Percentiles rank a stretch among this genome's conserved stretches.
These are phyloP conservation scores for Sarcophaga bullata DNA, from an alignment of 1,140 invertebrate species.

Conservation along the genomic window DNA sequence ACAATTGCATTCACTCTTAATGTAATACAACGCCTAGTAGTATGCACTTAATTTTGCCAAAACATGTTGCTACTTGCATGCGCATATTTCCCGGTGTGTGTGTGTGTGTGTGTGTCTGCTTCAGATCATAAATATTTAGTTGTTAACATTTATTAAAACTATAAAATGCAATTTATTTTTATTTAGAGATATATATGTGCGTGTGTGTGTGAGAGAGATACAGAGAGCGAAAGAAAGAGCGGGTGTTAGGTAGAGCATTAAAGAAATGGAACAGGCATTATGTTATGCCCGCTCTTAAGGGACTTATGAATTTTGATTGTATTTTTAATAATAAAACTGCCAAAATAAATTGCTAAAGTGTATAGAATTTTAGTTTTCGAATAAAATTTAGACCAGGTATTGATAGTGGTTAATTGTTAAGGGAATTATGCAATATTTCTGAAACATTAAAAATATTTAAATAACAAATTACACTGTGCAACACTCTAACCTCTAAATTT, in stretches of 20 bases:
- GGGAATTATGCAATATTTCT: too few relatives aligned
- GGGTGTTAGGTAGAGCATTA: background rate
- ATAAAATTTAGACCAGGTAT: background rate
- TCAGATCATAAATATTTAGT: constrained; percentile 16
- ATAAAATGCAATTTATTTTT: constrained; percentile 17
- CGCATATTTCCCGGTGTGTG: background rate
- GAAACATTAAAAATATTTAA: too few relatives aligned
- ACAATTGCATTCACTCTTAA: background rate
- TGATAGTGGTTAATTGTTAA: background rate
- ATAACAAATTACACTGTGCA: too few relatives aligned
- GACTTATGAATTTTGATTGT: constrained; percentile 22
- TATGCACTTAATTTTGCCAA: background rate
- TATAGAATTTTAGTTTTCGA: background rate
- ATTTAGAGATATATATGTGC: too few relatives aligned
- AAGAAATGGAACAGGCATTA: too few relatives aligned
- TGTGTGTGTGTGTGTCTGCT: background rate
- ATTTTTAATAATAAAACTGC: background rate
- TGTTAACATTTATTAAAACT: constrained; percentile 25
- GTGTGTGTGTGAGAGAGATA: too few relatives aligned
- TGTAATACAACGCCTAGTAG: too few relatives aligned
- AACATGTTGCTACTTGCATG: background rate
- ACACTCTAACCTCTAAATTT: too few relatives aligned
- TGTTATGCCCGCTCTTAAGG: background rate
- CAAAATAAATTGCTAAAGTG: background rate
- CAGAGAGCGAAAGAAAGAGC: background rate